Percentiles rank a stretch among this genome's conserved stretches.
These are phyloP conservation scores for Ammodytes marinus DNA, from an alignment of 2,113 vertebrate genomes.

Conservation along the genomic window DNA sequence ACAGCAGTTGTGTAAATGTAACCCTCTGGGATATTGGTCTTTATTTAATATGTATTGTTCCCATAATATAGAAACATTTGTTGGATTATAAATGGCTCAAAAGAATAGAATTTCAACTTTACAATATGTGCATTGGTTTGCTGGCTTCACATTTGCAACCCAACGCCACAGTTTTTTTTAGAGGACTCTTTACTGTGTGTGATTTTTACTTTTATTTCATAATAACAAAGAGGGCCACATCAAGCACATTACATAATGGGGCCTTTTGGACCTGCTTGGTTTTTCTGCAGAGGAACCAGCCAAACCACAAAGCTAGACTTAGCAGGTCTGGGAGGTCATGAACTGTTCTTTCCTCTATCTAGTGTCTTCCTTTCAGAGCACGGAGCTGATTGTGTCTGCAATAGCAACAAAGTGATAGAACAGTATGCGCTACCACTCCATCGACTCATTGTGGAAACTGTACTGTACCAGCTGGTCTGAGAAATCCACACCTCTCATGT, in stretches of 20 bases:
- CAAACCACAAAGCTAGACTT: no score
- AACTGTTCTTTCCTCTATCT: no score
- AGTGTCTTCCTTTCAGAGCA: no score
- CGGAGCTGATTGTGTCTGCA: not conserved
- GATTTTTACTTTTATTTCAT: not conserved
- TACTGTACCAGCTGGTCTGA: no score
- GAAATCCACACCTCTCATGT: no score
- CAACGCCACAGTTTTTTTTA: no score
- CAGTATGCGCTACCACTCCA: not conserved
- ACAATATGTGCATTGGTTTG: not conserved
- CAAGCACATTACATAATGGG: no score
- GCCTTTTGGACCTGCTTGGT: no score
- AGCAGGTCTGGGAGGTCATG: no score
- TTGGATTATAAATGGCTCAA: not conserved
- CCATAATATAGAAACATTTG: not conserved
- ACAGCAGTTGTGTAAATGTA: not conserved
- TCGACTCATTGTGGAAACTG: not conserved
- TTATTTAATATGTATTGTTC: not conserved
- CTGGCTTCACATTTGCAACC: not conserved
- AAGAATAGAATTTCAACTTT: not conserved
- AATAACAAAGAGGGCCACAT: no score
- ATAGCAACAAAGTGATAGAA: conserved; percentile 3
- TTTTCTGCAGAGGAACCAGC: no score
- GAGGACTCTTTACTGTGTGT: not conserved
- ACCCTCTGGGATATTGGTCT: no score